Evolutionary conservation across 2,888 invertebrate genomes (phyloP), one percentile per base, ranked within the genome.

Genomic region (Drosophila tanythrix): DNA sequence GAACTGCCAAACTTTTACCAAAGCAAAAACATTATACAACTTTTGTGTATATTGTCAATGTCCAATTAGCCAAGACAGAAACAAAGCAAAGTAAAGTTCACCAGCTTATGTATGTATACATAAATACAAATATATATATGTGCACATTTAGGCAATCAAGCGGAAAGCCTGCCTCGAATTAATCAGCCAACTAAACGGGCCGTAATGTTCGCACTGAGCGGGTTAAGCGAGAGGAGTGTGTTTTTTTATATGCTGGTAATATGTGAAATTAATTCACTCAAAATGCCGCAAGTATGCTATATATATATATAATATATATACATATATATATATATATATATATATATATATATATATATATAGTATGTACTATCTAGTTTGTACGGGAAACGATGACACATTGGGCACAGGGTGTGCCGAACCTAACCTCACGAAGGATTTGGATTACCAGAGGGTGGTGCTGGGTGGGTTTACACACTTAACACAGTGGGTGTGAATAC

Each of bases 191-290:
- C 79, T 74, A 78, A 83, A 74, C 69, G 31, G 83, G 11, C 61
- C 55, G 55, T 72, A 70, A 76, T 76, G 64, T 74, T 72, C 43
- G 43, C 52, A 46, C 40, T 31, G 52, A 25, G 31, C 15, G 5
- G 51, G 61, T 25, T 56, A 21, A 31, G 53, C 70, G 56, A 15
- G 25, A 27, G 50, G 18, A 11, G 25, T 29, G 27, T 27, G 29
- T n/a, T 11, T 43, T 18, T 56, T 38, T 40, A 27, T 57, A 57
- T 38, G 35, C 5, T 48, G 61, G 35, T 52, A 72, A 63, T 77
- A 80, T 77, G 70, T 80, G 80, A 86, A 81, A 86, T 83, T 85
- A 85, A 85, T 86, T 85, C 78, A 79, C 83, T 83, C 82, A 83
- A 83, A 84, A 81, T 76, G 78, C 76, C 81, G 52, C 76, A 76